Evolutionary conservation across 2,113 vertebrate species (phyloP).

Genomic region (Chascanopsetta lugubris): DNA sequence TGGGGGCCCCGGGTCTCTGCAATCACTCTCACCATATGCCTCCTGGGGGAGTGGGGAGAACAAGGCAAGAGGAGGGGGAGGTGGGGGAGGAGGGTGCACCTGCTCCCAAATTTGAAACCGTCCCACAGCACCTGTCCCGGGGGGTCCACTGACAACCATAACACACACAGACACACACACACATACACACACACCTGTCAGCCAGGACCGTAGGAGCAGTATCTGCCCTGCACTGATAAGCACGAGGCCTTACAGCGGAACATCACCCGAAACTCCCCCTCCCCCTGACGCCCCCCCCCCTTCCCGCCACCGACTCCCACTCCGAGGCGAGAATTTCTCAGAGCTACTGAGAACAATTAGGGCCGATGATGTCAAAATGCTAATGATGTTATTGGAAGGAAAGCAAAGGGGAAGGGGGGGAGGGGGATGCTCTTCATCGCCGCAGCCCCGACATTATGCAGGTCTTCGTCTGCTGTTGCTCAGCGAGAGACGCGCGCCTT

Average conservation of each 20-base stretch:
- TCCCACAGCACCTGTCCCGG: slow-evolving; percentile 74
- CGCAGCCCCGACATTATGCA: slow-evolving; percentile 56
- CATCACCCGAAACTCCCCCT: slow-evolving; percentile 6
- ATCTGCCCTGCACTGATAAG: slow-evolving; percentile 74
- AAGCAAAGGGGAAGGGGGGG: slow-evolving; percentile 24
- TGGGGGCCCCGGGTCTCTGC: slow-evolving; percentile 60
- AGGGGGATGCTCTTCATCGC: slow-evolving; percentile 39
- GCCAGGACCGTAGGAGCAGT: slow-evolving; percentile 58
- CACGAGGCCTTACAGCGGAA: slow-evolving; percentile 60
- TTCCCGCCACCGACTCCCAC: slow-evolving; percentile 24
- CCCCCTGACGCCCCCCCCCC: slow-evolving; percentile 6
- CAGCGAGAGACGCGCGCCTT: slow-evolving; percentile 40
- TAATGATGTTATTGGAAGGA: slow-evolving; percentile 57
- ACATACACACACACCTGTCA: slow-evolving; percentile 65
- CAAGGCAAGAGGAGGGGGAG: slow-evolving; percentile 43
- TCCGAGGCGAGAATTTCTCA: slow-evolving; percentile 49
- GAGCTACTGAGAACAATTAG: slow-evolving; percentile 57
- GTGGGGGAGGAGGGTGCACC: slow-evolving; percentile 69
- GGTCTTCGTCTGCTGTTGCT: slow-evolving; percentile 34
- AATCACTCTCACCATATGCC: slow-evolving; percentile 79
- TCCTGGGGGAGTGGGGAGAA: slow-evolving; percentile 62
- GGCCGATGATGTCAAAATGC: slow-evolving; percentile 62
- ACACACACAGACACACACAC: slow-evolving; percentile 42
- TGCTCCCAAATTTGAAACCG: slow-evolving; percentile 73
- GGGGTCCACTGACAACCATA: slow-evolving; percentile 56